A percentile compares a stretch with the other conserved stretches of the same genome.
Conservation (phyloP, 2,113 vertebrate genomes). For the Pterocles gutturalis region DNA sequence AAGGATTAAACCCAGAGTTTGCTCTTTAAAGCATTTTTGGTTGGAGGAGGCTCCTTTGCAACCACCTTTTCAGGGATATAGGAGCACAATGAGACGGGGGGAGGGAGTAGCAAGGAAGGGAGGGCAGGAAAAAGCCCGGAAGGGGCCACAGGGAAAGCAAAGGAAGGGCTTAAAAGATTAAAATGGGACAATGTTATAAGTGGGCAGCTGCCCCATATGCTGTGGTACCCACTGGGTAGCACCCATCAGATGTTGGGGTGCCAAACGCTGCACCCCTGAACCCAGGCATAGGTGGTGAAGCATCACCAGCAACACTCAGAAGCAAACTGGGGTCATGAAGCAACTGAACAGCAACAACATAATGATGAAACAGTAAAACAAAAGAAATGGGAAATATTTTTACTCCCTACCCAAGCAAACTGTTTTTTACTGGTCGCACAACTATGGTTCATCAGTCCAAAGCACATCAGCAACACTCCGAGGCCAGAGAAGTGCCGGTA, state of each 20-base stretch:
- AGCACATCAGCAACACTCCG: neutral
- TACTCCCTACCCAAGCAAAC: neutral
- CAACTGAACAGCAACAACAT: accelerated
- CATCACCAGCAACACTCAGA: neutral
- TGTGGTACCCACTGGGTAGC: accelerated
- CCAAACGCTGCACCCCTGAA: neutral
- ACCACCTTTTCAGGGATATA: accelerated
- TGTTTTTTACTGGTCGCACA: neutral
- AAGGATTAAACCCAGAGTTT: neutral
- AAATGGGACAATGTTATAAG: neutral
- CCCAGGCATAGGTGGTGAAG: accelerated
- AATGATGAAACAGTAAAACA: accelerated
- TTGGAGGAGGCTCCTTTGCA: neutral
- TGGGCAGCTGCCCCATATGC: accelerated
- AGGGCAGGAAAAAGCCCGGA: neutral
- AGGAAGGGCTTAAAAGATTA: neutral
- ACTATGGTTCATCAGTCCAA: neutral
- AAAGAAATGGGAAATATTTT: neutral
- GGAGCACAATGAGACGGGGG: accelerated
- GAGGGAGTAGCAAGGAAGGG: neutral
- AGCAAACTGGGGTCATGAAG: neutral
- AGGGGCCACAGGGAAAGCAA: neutral
- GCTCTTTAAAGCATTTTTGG: neutral
- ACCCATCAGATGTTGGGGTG: accelerated
- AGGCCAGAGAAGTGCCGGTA: neutral